A percentile compares a stretch with the other conserved stretches of the same genome.
Evolutionary conservation across 2,888 invertebrate species (phyloP).

Genomic region (Phlogophora meticulosa): DNA sequence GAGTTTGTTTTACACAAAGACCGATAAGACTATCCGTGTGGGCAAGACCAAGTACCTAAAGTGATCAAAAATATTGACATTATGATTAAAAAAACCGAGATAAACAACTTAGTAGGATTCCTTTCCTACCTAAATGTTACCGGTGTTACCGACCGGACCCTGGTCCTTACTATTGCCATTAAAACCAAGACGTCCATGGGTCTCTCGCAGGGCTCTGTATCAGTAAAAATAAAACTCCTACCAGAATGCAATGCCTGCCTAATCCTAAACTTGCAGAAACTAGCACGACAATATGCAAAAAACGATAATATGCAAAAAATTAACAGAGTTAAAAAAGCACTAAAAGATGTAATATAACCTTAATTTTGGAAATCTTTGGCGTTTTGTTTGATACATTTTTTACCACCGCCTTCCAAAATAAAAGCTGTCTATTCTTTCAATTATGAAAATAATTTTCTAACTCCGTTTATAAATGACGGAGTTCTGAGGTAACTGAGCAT

Average conservation of each 20-base stretch:
- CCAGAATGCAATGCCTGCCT: background rate
- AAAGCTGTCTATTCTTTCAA: too few species aligned
- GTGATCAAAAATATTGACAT: constrained; percentile 74
- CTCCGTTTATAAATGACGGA: too few species aligned
- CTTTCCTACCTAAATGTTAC: background rate
- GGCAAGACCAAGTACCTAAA: constrained; percentile 62
- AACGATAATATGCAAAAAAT: too few species aligned
- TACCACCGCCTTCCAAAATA: too few species aligned
- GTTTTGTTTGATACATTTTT: too few species aligned
- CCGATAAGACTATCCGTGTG: constrained; percentile 70
- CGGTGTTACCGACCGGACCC: background rate
- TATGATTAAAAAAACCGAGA: constrained; percentile 63
- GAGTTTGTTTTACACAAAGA: constrained; percentile 65
- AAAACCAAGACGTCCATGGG: background rate
- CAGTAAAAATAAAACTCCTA: background rate
- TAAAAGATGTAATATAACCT: too few species aligned
- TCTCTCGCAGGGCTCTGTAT: background rate
- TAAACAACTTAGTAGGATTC: constrained; percentile 56
- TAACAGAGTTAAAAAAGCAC: too few species aligned
- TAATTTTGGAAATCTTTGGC: too few species aligned
- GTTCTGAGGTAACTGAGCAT: too few species aligned
- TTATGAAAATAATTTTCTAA: too few species aligned
- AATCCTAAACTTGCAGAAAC: background rate
- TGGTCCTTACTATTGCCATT: background rate
- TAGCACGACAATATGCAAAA: too few species aligned